A percentile compares a stretch with the other conserved stretches of the same genome.
These are phyloP conservation scores for Hippopotamus amphibius DNA, from an alignment of 2,113 vertebrate species.

Conservation along the genomic window DNA sequence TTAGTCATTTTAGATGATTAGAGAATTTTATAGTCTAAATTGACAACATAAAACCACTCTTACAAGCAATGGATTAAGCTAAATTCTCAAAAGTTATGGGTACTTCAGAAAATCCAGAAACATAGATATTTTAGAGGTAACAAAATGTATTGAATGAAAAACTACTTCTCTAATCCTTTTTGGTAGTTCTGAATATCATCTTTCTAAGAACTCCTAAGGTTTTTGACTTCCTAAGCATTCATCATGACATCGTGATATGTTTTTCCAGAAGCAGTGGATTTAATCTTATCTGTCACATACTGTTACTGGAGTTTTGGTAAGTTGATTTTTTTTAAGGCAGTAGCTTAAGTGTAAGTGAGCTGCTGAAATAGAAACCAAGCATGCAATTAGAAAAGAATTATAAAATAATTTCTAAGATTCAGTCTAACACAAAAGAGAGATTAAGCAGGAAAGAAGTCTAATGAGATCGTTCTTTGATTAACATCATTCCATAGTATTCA, in stretches of 20 bases:
- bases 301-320: conserved; percentile 10
- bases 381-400: not conserved
- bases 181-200: not conserved
- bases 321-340: not conserved
- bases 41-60: not conserved
- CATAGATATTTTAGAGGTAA: not conserved
- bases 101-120: not conserved
- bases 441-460: not conserved
- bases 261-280: not conserved
- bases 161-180: not conserved
- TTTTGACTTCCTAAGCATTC: conserved; percentile 20
- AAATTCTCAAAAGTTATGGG: conserved; percentile 20
- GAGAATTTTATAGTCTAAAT: not conserved
- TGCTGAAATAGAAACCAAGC: not conserved
- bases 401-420: not conserved
- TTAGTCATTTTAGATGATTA: conserved; percentile 16
- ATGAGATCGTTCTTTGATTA: not conserved
- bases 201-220: not conserved
- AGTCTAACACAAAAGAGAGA: not conserved
- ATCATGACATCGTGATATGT: not conserved
- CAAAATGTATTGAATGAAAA: conserved; percentile 5
- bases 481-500: not conserved
- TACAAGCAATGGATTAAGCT: not conserved
- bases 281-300: not conserved
- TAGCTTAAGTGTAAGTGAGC: not conserved